phyloP scores from a whole-genome alignment of 1,140 invertebrate species.

The Mactra quadrangularis region DNA sequence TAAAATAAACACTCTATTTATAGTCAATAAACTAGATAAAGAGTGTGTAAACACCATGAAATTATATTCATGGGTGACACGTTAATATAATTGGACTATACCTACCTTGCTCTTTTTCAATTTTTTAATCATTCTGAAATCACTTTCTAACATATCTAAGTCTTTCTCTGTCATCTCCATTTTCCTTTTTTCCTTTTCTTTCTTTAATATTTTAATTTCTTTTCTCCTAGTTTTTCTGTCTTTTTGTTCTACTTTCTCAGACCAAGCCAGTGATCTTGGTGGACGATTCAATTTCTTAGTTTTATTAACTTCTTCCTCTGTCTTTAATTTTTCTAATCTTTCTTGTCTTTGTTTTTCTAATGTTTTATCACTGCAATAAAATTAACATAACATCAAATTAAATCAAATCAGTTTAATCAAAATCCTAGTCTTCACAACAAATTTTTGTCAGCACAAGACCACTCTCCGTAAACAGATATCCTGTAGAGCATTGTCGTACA shows the following conservation, averaged over 20 bases:
- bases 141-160: slow-evolving; percentile 92
- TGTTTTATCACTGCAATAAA: slow-evolving; percentile 87
- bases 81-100: too few species aligned
- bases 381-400: slow-evolving; percentile 2
- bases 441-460: not conserved
- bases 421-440: not conserved
- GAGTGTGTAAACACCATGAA: too few species aligned
- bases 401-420: not conserved
- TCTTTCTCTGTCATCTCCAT: slow-evolving; percentile 86
- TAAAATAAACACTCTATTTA: too few species aligned
- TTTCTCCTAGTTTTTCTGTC: slow-evolving; percentile 87
- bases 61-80: too few species aligned
- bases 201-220: slow-evolving; percentile 84
- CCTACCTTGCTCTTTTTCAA: slow-evolving; percentile 92
- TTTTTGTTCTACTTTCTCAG: slow-evolving; percentile 90
- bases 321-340: slow-evolving; percentile 85
- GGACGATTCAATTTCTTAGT: slow-evolving; percentile 60
- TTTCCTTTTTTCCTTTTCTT: slow-evolving; percentile 82
- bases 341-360: slow-evolving; percentile 89
- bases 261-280: slow-evolving; percentile 90
- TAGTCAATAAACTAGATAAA: too few species aligned
- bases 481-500: too few species aligned
- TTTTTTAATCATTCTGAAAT: slow-evolving; percentile 93
- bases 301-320: slow-evolving; percentile 58
- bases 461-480: too few species aligned